Conservation (phyloP, 2,113 vertebrate species). For the Vulpes vulpes region DNA sequence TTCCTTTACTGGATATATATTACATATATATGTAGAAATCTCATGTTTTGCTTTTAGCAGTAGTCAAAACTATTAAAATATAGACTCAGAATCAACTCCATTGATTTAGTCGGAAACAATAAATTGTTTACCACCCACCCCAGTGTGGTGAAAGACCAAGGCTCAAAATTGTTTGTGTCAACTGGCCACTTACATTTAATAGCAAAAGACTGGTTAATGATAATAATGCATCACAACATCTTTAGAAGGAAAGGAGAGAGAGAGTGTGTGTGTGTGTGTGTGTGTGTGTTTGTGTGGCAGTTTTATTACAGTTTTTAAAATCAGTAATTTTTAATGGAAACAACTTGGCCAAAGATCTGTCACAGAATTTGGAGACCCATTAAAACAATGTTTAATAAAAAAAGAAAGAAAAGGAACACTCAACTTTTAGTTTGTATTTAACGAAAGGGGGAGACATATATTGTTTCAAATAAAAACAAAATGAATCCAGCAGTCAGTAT, state of each 20-base stretch:
- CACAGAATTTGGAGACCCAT: not conserved
- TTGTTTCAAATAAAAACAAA: not conserved
- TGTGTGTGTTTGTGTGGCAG: rapidly evolving
- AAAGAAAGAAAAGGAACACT: not conserved
- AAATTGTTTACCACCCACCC: not conserved
- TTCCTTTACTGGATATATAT: not conserved
- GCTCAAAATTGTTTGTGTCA: not conserved
- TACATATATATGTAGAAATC: not conserved
- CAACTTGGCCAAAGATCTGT: not conserved
- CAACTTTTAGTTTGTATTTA: conserved; percentile 6
- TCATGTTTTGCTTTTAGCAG: not conserved
- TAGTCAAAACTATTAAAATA: not conserved
- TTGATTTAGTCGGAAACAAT: not conserved
- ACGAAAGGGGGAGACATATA: not conserved
- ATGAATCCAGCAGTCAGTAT: not conserved
- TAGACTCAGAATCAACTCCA: conserved; percentile 11
- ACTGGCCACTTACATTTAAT: not conserved
- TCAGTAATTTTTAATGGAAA: conserved; percentile 18
- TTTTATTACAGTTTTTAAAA: not conserved
- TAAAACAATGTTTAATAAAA: not conserved
- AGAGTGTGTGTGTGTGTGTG: not conserved
- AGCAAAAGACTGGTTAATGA: not conserved
- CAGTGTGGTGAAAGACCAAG: not conserved
- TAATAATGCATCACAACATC: not conserved
- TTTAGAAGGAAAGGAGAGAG: not conserved